Percentiles rank a stretch among this genome's conserved stretches.
Evolutionary conservation across 2,113 vertebrate genomes (phyloP).

Genomic region (Penelope pileata): DNA sequence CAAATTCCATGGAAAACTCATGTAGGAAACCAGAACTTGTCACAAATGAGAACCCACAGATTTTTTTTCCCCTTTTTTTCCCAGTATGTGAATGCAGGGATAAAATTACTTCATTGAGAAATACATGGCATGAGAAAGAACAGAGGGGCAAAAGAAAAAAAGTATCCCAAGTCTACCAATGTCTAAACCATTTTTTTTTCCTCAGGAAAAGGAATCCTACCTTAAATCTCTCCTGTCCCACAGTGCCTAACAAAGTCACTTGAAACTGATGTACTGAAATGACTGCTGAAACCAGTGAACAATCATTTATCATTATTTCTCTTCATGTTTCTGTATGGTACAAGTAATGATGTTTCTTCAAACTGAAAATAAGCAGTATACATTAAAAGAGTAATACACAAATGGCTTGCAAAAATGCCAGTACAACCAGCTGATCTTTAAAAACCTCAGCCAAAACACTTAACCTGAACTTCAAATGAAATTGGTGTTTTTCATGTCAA

Average conservation of each 20-base stretch:
- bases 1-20: constrained; percentile 75
- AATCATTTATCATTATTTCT: not conserved
- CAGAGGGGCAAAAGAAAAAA: not conserved
- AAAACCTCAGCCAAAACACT: not conserved
- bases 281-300: not conserved
- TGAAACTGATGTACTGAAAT: not conserved
- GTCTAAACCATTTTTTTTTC: not conserved
- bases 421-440: not conserved
- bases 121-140: constrained; percentile 23
- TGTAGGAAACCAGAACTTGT: constrained; percentile 71
- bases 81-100: constrained; percentile 43
- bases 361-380: not conserved
- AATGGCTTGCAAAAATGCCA: not conserved
- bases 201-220: not conserved
- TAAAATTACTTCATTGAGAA: constrained; percentile 65
- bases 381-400: not conserved
- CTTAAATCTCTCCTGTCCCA: not conserved
- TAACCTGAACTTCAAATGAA: not conserved
- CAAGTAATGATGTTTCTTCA: not conserved
- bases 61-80: constrained; percentile 27
- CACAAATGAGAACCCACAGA: constrained; percentile 72
- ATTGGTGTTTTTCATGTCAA: not conserved
- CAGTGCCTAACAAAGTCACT: not conserved
- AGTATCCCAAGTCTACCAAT: not conserved
- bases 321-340: not conserved